A percentile compares a stretch with the other conserved stretches of the same genome.
Conservation (phyloP, 2,888 invertebrate species). For the Drosophila gaucha region DNA sequence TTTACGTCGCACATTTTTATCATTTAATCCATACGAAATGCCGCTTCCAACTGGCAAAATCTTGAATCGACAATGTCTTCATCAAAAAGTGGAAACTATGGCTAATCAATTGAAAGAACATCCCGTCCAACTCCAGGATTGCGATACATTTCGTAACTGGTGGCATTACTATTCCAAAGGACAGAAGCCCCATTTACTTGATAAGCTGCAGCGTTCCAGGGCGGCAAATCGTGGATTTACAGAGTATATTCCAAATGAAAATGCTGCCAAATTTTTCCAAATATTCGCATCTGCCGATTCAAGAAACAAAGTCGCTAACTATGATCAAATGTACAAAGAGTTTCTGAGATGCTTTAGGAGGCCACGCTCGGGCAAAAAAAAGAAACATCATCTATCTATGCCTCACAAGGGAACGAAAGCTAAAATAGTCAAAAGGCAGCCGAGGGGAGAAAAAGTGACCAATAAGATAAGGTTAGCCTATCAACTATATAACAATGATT, state of each 20-base stretch:
- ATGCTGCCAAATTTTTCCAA: conserved; percentile 16
- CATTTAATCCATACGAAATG: conserved; percentile 15
- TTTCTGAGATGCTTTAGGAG: conserved; percentile 11
- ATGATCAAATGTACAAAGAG: conserved; percentile 7
- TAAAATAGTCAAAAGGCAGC: background rate
- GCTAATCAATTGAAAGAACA: conserved; percentile 1
- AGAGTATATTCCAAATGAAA: conserved; percentile 8
- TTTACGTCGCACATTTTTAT: conserved; percentile 5
- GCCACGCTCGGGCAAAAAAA: background rate
- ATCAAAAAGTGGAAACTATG: background rate
- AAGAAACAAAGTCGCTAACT: accelerated
- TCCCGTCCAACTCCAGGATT: background rate
- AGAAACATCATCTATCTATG: background rate
- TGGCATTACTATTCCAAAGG: conserved; percentile 38
- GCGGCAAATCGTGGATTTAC: conserved; percentile 6
- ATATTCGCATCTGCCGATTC: background rate
- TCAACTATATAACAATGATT: too few species aligned
- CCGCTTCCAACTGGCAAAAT: background rate
- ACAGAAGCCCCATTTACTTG: background rate
- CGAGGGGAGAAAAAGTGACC: background rate
- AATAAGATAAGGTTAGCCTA: background rate
- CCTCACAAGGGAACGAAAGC: background rate
- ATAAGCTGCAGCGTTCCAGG: conserved; percentile 1
- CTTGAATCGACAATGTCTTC: conserved; percentile 1
- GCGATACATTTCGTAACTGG: conserved; percentile 29